These are phyloP conservation scores for Hesperia comma DNA, from an alignment of 2,888 invertebrate genomes.

Conservation along the genomic window DNA sequence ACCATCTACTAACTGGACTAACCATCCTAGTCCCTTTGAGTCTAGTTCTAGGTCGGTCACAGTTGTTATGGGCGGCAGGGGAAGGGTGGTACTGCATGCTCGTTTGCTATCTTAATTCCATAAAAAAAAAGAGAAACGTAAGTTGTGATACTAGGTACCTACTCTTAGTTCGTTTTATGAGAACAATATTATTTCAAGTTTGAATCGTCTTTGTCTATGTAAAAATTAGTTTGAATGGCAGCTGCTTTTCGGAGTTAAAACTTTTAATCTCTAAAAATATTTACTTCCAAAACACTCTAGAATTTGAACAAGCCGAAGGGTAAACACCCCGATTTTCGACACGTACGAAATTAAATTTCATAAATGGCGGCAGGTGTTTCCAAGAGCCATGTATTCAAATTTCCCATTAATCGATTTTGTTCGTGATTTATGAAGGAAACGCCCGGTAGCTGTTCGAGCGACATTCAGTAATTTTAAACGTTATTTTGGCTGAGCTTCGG, in stretches of 20 bases:
- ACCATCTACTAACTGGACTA: too few relatives aligned
- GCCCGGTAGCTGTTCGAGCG: conserved; percentile 28
- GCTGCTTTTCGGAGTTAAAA: not conserved
- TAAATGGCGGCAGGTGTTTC: conserved; percentile 52
- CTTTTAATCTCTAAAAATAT: conserved; percentile 17
- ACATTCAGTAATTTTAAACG: conserved; percentile 26
- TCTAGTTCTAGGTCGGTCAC: too few relatives aligned
- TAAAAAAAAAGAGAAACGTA: too few relatives aligned
- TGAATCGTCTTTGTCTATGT: too few relatives aligned
- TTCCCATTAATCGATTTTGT: conserved; percentile 50
- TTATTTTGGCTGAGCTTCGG: conserved; percentile 19
- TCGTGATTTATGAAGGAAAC: conserved; percentile 52
- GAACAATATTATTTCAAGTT: too few relatives aligned
- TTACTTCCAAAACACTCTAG: conserved; percentile 23
- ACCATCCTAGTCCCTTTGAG: too few relatives aligned
- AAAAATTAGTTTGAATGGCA: not conserved
- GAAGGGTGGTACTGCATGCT: too few relatives aligned
- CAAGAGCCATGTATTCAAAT: conserved; percentile 52
- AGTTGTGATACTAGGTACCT: too few relatives aligned
- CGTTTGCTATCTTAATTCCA: too few relatives aligned
- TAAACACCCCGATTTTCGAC: conserved; percentile 36
- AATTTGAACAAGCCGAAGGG: conserved; percentile 26
- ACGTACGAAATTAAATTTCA: conserved; percentile 54
- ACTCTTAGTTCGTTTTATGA: too few relatives aligned
- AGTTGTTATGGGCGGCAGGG: too few relatives aligned